Evolutionary conservation across 2,888 invertebrate species (phyloP).

Genomic region (Lycia hirtaria): DNA sequence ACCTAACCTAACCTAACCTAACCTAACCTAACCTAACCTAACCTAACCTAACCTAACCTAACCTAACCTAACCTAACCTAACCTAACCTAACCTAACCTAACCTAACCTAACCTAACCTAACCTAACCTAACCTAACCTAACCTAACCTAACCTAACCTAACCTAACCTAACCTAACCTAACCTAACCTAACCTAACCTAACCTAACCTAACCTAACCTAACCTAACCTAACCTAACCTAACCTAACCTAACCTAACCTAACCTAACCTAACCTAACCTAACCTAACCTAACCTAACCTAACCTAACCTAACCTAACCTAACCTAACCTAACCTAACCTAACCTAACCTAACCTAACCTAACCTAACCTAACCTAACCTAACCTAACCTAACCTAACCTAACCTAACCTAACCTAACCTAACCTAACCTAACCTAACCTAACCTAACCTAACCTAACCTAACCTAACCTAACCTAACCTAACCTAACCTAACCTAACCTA

Average conservation of each 20-base stretch:
- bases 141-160: conserved; percentile 32
- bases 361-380: conserved; percentile 36
- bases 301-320: conserved; percentile 38
- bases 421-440: conserved; percentile 39
- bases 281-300: conserved; percentile 38
- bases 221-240: conserved; percentile 36
- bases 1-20: conserved; percentile 24
- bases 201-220: conserved; percentile 36
- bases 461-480: too few species aligned
- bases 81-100: conserved; percentile 26
- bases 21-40: conserved; percentile 28
- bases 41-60: conserved; percentile 30
- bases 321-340: conserved; percentile 36
- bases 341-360: conserved; percentile 33
- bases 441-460: too few species aligned
- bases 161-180: conserved; percentile 26
- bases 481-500: too few species aligned
- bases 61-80: conserved; percentile 13
- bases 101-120: conserved; percentile 32
- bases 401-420: conserved; percentile 38
- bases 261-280: conserved; percentile 37
- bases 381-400: conserved; percentile 34
- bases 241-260: conserved; percentile 34
- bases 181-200: conserved; percentile 35
- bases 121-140: conserved; percentile 33